These are phyloP conservation scores for Didymodactylos carnosus DNA, from an alignment of 2,888 invertebrate genomes.

Conservation along the genomic window DNA sequence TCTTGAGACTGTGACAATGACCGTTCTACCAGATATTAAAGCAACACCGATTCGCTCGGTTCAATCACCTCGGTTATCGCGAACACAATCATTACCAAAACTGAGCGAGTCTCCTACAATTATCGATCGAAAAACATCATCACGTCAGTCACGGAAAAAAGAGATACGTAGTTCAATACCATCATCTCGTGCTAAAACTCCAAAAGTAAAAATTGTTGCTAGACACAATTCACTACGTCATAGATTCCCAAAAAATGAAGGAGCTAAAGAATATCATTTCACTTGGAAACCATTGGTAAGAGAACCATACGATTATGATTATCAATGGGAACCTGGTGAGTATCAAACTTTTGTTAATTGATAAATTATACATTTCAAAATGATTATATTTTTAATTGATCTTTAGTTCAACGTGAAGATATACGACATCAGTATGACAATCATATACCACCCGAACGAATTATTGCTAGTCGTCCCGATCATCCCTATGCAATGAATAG, in stretches of 20 bases:
- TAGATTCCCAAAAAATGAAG: background rate
- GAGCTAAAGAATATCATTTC: background rate
- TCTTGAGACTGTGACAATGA: no score
- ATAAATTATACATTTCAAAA: no score
- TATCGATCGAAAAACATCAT: background rate
- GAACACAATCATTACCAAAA: background rate
- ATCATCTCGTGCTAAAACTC: background rate
- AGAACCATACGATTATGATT: background rate
- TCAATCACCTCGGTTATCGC: background rate
- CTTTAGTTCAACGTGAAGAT: background rate
- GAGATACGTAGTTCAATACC: background rate
- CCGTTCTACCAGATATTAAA: background rate
- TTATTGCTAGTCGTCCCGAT: background rate
- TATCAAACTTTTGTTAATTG: no score
- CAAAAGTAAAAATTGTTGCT: background rate
- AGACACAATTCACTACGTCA: background rate
- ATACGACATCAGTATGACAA: background rate
- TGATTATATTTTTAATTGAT: no score
- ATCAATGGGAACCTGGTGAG: background rate
- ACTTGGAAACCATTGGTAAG: background rate
- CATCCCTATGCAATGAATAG: background rate
- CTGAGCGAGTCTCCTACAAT: background rate
- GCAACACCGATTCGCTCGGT: background rate
- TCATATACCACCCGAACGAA: background rate
- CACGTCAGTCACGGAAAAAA: no score